phyloP scores from a whole-genome alignment of 2,113 vertebrate genomes.

The Panthera uncia region DNA sequence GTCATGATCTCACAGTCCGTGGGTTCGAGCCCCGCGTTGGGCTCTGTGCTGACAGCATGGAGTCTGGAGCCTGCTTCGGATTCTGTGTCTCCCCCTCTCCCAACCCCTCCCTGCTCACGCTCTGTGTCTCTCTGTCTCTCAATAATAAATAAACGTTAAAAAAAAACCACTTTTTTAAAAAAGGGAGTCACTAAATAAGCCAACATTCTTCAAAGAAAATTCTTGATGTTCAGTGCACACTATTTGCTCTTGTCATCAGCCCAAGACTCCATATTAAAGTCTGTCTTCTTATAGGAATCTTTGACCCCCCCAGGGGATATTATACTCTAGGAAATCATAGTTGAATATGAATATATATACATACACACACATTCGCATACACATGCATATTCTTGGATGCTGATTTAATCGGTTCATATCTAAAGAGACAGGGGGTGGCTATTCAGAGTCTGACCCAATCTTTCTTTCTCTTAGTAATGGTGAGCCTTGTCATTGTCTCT shows the following conservation, averaged over 20 bases:
- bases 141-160: too few relatives aligned
- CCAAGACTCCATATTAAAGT: not conserved
- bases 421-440: not conserved
- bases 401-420: slow-evolving; percentile 13
- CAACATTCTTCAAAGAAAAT: not conserved
- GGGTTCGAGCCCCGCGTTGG: too few relatives aligned
- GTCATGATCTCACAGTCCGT: too few relatives aligned
- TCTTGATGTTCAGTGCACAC: not conserved
- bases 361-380: too few relatives aligned
- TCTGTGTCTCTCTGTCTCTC: too few relatives aligned
- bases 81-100: too few relatives aligned
- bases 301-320: not conserved
- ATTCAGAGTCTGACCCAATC: not conserved
- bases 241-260: not conserved
- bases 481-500: not conserved
- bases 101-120: too few relatives aligned
- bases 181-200: not conserved
- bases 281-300: not conserved
- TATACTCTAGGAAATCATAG: not conserved
- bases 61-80: too few relatives aligned
- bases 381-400: not conserved
- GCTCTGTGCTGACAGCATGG: too few relatives aligned
- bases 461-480: not conserved
- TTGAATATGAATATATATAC: not conserved
- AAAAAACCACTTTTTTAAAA: not conserved